Percentiles rank a stretch among this genome's conserved stretches.
phyloP scores from a whole-genome alignment of 2,888 invertebrate species.

The Blastobasis lacticolella region DNA sequence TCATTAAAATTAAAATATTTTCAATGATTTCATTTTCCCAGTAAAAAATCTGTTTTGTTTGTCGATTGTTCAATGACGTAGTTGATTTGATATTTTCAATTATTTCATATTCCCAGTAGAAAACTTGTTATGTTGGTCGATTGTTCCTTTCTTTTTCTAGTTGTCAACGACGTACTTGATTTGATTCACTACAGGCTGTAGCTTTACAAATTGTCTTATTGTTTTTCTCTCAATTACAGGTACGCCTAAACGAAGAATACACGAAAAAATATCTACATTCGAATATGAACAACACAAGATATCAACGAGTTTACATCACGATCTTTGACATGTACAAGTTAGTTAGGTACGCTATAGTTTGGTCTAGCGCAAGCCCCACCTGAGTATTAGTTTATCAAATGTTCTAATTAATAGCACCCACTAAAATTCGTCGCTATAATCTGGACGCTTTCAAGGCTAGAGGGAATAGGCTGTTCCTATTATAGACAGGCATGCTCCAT shows the following conservation, averaged over 20 bases:
- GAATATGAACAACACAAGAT: conserved; percentile 38
- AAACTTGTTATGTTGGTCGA: conserved; percentile 12
- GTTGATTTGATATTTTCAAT: conserved; percentile 20
- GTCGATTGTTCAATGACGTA: not conserved
- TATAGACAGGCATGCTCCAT: too few relatives aligned
- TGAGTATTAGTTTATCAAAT: conserved; percentile 6
- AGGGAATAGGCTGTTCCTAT: too few relatives aligned
- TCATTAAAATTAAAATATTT: too few relatives aligned
- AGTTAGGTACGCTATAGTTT: conserved; percentile 24
- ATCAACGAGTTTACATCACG: conserved; percentile 41
- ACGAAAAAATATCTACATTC: conserved; percentile 19
- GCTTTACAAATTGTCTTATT: too few relatives aligned
- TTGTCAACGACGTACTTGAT: too few relatives aligned
- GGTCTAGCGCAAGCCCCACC: conserved; percentile 45
- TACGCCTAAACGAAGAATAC: conserved; percentile 56
- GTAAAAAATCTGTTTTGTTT: too few relatives aligned
- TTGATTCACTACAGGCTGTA: too few relatives aligned
- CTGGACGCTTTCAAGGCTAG: too few relatives aligned
- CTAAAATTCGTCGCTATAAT: too few relatives aligned
- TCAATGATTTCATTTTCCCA: too few relatives aligned
- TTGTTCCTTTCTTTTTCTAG: too few relatives aligned
- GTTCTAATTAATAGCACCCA: too few relatives aligned
- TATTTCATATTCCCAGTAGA: conserved; percentile 45
- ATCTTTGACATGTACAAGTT: conserved; percentile 48
- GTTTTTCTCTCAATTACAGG: conserved; percentile 26